phyloP scores from a whole-genome alignment of 2,888 invertebrate species.

The Lymantria dispar region DNA sequence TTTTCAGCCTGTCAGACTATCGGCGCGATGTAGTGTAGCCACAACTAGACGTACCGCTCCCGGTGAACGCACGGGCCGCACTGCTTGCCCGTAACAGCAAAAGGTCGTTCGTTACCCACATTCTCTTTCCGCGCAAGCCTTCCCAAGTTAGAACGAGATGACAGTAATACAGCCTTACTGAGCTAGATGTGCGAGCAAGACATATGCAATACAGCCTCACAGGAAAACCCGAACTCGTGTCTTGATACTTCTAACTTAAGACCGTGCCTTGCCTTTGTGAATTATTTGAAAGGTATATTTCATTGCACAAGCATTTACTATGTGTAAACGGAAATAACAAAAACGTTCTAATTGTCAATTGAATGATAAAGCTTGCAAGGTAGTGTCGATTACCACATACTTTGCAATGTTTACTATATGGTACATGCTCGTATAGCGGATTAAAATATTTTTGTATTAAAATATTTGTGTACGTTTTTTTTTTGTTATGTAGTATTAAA shows the following conservation, averaged over 20 bases:
- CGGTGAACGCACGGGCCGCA: slow-evolving; percentile 78
- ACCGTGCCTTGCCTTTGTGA: slow-evolving; percentile 74
- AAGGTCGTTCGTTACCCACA: slow-evolving; percentile 82
- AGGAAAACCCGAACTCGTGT: slow-evolving; percentile 78
- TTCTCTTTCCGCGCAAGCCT: slow-evolving; percentile 83
- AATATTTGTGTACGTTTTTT: too few species aligned
- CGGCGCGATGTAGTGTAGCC: slow-evolving; percentile 53
- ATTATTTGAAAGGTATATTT: slow-evolving; percentile 74
- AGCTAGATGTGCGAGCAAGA: slow-evolving; percentile 49
- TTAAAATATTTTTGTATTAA: too few species aligned
- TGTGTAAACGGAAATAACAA: slow-evolving; percentile 61
- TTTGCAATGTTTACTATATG: slow-evolving; percentile 9
- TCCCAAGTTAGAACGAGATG: slow-evolving; percentile 69
- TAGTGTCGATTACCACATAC: slow-evolving; percentile 29
- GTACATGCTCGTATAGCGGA: not conserved
- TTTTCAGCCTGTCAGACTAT: slow-evolving; percentile 70
- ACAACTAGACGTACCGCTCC: slow-evolving; percentile 56
- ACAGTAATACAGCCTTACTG: slow-evolving; percentile 35
- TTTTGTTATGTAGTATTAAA: too few species aligned
- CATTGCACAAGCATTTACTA: slow-evolving; percentile 66
- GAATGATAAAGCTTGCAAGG: slow-evolving; percentile 41
- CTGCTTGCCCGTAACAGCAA: slow-evolving; percentile 78
- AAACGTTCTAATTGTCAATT: slow-evolving; percentile 52
- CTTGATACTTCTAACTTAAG: slow-evolving; percentile 78
- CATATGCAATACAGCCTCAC: slow-evolving; percentile 57